Evolutionary conservation across 2,113 vertebrate genomes (phyloP).

Genomic region (Asarcornis scutulata): DNA sequence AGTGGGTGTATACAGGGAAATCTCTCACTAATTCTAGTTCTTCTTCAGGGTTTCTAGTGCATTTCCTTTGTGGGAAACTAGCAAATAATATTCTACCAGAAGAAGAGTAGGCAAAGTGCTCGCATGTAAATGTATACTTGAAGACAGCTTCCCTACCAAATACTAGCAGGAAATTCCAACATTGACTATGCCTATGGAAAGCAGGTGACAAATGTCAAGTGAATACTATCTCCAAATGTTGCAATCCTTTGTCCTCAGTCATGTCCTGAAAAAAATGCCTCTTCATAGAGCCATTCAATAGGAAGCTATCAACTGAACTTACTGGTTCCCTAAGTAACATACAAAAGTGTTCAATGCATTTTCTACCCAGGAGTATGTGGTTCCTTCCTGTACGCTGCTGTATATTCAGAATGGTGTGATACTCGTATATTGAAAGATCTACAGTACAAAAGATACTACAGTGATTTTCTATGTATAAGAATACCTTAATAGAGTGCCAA

Average conservation of each 20-base stretch:
- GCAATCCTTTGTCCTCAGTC: not conserved
- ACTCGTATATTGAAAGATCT: not conserved
- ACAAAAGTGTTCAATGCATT: not conserved
- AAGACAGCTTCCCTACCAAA: not conserved
- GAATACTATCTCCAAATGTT: not conserved
- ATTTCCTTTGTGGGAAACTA: not conserved
- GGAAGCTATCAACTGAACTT: not conserved
- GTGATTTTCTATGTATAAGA: not conserved
- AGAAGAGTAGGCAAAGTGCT: not conserved
- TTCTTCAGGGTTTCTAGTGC: not conserved
- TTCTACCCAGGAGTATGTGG: not conserved
- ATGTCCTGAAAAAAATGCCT: not conserved
- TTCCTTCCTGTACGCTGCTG: not conserved
- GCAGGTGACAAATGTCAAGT: not conserved
- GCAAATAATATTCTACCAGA: not conserved
- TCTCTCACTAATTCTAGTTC: not conserved
- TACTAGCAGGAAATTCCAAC: not conserved
- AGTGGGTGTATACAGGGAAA: not conserved
- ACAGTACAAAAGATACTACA: not conserved
- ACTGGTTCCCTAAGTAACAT: not conserved
- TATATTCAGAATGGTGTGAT: not conserved
- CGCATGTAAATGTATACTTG: not conserved
- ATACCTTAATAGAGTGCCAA: not conserved
- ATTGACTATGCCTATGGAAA: not conserved
- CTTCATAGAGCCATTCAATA: not conserved